These are phyloP conservation scores for Tipula unca DNA, from an alignment of 2,888 invertebrate species.

Conservation along the genomic window DNA sequence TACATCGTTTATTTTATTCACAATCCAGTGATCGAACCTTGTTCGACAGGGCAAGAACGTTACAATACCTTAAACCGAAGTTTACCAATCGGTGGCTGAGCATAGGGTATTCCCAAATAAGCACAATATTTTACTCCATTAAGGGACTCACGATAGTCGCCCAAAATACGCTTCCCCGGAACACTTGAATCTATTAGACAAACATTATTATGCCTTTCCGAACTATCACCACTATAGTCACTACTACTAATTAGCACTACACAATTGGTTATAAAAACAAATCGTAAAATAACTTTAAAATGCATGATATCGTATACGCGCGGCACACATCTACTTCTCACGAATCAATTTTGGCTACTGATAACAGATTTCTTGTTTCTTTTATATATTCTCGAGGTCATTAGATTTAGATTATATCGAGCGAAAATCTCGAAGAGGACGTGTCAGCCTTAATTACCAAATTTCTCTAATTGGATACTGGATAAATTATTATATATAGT, in stretches of 20 bases:
- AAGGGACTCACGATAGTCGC: not conserved
- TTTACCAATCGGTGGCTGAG: conserved; percentile 36
- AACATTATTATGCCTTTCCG: not conserved
- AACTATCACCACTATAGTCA: no score
- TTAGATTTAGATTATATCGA: no score
- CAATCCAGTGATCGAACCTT: no score
- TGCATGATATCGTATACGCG: not conserved
- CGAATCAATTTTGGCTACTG: not conserved
- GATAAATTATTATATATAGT: not conserved
- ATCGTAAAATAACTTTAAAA: not conserved
- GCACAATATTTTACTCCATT: conserved; percentile 32
- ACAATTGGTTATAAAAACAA: not conserved
- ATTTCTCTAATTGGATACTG: not conserved
- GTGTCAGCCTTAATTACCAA: no score
- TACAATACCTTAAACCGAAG: conserved; percentile 42
- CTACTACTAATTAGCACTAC: not conserved
- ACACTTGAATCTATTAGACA: not conserved
- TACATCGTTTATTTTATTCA: no score
- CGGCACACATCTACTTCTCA: not conserved
- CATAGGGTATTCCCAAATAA: conserved; percentile 39
- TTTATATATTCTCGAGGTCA: not conserved
- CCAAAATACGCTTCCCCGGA: not conserved
- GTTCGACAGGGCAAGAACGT: no score
- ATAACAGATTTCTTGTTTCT: not conserved
- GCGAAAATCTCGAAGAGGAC: no score